Conservation (phyloP, 2,888 invertebrate species). For the Oligia fasciuncula region DNA sequence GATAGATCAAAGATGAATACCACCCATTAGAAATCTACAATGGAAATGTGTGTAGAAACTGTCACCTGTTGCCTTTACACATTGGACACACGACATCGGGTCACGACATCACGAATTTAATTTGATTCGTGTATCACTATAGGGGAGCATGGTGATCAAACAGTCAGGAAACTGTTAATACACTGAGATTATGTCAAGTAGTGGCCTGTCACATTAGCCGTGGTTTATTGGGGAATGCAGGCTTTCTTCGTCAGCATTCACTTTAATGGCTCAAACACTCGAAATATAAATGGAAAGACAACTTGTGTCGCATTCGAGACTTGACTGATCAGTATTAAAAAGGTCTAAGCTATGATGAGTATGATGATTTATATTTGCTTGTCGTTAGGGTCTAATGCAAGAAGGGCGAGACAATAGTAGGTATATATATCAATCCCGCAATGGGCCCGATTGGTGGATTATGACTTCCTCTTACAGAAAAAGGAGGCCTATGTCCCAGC, state of each 20-base stretch:
- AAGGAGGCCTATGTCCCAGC: no score
- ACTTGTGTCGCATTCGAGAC: background rate
- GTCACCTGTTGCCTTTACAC: conserved; percentile 6
- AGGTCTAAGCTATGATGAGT: background rate
- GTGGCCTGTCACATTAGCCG: conserved; percentile 23
- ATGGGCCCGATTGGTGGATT: background rate
- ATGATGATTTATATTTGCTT: background rate
- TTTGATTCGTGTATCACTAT: conserved; percentile 24
- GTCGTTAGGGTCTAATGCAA: background rate
- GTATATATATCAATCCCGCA: background rate
- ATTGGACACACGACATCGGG: conserved; percentile 25
- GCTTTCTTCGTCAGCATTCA: conserved; percentile 30
- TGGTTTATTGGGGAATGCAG: conserved; percentile 38
- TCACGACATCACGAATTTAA: conserved; percentile 39
- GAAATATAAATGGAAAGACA: conserved; percentile 5
- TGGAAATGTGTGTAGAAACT: conserved; percentile 14
- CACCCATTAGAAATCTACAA: background rate
- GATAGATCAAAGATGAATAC: background rate
- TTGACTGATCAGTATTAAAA: conserved; percentile 2
- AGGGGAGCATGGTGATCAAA: conserved; percentile 27
- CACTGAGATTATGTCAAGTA: conserved; percentile 38
- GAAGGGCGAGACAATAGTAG: background rate
- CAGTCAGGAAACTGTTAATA: conserved; percentile 34
- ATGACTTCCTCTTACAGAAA: background rate
- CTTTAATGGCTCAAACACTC: conserved; percentile 18